Base-by-base conservation (phyloP, 1,140 invertebrate species). In the Hyphantria cunea region DNA sequence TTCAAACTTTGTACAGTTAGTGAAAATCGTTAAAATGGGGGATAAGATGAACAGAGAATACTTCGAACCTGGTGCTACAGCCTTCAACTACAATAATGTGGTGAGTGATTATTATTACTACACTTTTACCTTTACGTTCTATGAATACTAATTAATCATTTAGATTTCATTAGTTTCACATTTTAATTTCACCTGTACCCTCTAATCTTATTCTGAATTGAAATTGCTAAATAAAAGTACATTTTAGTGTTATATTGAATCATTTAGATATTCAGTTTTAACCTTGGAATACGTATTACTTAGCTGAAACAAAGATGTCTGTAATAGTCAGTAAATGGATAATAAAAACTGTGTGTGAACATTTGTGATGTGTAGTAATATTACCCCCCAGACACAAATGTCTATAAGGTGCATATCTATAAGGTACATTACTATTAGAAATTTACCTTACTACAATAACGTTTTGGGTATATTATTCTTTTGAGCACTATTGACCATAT, bases 1-100 rank as follows among this genome's bases (percentile, higher is more conserved):
- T 64, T 64, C 56, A 64, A 74, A 76, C 68, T 73, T 70, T 70
- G 33, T 54, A 32, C 49, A 68, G 49, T 68, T 71, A 72, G 76
- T 86, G 73, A 52, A 72, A 66, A 59, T 56, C 60, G 6, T 58
- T 62, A 74, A 39, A 60, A 89, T 89, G 86, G 80, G 84, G 53
- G 86, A 89, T 54, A 89, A 89, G 70, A 70, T 87, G 53, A 87
- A 89, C 60, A 67, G 78, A 67, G 84, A 89, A 74, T 87, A 86
- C 59, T 87, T 80, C 56, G 74, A 78, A 55, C 71, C 82, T 67
- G 82, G 73, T 39, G 75, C 84, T 58, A 69, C 79, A 78, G 74
- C 80, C 80, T 89, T 86, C 80, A 89, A 89, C 65, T 89, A 82
- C 54, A 86, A 86, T 65, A 87, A 89, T 86, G 82, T 87, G 86